Conservation (phyloP, 2,113 vertebrate species). For the Carassius carassius region DNA sequence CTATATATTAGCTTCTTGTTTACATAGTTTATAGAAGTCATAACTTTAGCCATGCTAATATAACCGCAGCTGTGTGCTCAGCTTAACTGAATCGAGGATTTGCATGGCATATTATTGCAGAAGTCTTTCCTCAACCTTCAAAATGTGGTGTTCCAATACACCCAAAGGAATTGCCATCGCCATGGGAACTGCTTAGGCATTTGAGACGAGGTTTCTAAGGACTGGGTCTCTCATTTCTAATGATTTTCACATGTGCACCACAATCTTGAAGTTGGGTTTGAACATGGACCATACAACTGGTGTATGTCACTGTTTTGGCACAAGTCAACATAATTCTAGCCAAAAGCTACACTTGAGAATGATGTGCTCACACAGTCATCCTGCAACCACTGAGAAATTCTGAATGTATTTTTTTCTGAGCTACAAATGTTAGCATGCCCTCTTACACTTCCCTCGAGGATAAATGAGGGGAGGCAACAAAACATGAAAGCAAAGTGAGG, state of each 20-base stretch:
- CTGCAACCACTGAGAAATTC: neutral
- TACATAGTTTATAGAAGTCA: neutral
- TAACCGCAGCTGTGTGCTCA: neutral
- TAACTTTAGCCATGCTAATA: neutral
- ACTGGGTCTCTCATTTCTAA: neutral
- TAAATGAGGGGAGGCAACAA: constrained; percentile 41
- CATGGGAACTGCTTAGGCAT: constrained; percentile 33
- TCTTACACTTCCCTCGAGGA: constrained; percentile 26
- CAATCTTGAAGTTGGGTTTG: neutral
- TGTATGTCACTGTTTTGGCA: too few species aligned
- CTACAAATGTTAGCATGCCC: constrained; percentile 19
- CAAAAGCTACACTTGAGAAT: neutral
- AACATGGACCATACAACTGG: neutral
- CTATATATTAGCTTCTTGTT: neutral
- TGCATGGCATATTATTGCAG: neutral
- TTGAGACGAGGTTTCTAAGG: neutral
- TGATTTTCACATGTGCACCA: neutral
- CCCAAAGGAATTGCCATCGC: constrained; percentile 24
- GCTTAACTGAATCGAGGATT: neutral
- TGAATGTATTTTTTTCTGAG: neutral
- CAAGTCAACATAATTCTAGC: neutral
- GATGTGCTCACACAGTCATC: neutral
- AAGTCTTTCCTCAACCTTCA: neutral
- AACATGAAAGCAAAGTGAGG: constrained; percentile 15
- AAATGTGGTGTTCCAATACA: neutral